These are phyloP conservation scores for Pseudolycoriella hygida DNA, from an alignment of 2,888 invertebrate species.

Conservation along the genomic window DNA sequence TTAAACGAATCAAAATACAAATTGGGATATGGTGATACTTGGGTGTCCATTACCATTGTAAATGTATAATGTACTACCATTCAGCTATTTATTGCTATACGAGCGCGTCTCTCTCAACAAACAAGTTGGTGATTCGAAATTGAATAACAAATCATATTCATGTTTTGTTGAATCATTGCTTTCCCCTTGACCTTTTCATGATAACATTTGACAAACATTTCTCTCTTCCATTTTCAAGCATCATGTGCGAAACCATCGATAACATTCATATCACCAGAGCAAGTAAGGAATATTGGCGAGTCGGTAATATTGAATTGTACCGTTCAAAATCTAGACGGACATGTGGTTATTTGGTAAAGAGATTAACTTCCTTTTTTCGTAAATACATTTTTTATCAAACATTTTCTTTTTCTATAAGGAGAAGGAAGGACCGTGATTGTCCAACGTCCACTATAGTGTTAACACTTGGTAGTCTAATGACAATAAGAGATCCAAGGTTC, in stretches of 20 bases:
- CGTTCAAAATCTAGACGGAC: slow-evolving; percentile 21
- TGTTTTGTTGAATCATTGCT: no score
- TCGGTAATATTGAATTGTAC: slow-evolving; percentile 25
- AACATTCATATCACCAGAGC: slow-evolving; percentile 9
- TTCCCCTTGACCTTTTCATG: no score
- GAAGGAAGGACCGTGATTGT: slow-evolving; percentile 19
- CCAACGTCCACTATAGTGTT: slow-evolving; percentile 21
- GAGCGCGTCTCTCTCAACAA: no score
- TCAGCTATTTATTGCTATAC: no score
- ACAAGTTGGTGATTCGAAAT: no score
- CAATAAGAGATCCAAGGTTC: slow-evolving; percentile 22
- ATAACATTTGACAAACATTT: neutral
- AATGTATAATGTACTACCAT: no score
- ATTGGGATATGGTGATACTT: no score
- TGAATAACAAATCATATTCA: no score
- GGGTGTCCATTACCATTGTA: no score
- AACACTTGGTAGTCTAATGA: slow-evolving; percentile 21
- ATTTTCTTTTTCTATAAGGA: slow-evolving; percentile 8
- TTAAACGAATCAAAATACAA: no score
- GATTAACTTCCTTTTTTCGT: no score
- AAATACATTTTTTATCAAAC: no score
- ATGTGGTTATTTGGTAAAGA: slow-evolving; percentile 21
- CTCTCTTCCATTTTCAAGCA: neutral
- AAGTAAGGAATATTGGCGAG: slow-evolving; percentile 18
- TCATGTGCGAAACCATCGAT: slow-evolving; percentile 8